Conservation (phyloP, 2,888 invertebrate genomes). For the Suillia variegata region DNA sequence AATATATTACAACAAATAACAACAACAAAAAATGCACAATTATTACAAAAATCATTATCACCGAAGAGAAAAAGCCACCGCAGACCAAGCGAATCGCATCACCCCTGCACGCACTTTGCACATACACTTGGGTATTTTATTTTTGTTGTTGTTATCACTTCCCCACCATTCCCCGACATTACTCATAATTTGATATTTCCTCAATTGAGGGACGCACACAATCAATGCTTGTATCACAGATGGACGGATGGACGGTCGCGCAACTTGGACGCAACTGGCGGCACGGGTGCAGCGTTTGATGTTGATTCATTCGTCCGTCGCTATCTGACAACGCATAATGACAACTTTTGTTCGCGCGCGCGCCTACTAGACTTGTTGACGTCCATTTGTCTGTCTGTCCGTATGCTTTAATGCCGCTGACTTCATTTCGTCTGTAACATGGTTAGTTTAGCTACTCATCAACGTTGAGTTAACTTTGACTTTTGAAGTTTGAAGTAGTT, state of each 20-base stretch:
- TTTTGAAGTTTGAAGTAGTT: too few relatives aligned
- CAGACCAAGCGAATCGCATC: too few relatives aligned
- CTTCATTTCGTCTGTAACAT: too few relatives aligned
- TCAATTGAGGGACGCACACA: slow-evolving; percentile 48
- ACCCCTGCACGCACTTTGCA: neutral
- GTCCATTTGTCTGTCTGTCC: neutral
- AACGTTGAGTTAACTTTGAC: too few relatives aligned
- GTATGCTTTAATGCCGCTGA: too few relatives aligned
- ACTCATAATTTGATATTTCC: slow-evolving; percentile 59
- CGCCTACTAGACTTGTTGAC: neutral
- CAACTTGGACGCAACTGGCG: slow-evolving; percentile 25
- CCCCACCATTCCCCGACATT: slow-evolving; percentile 25
- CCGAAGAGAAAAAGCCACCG: too few relatives aligned
- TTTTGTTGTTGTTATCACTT: too few relatives aligned
- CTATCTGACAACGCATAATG: neutral
- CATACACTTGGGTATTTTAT: slow-evolving; percentile 23
- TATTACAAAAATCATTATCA: too few relatives aligned
- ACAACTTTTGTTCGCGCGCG: neutral
- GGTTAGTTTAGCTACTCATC: too few relatives aligned
- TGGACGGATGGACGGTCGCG: slow-evolving; percentile 1
- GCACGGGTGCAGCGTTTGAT: neutral
- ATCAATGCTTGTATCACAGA: slow-evolving; percentile 20
- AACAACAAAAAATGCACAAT: too few relatives aligned
- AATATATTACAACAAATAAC: too few relatives aligned
- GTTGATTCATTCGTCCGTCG: neutral